phyloP scores from a whole-genome alignment of 2,888 invertebrate genomes.

The Gortyna flavago region DNA sequence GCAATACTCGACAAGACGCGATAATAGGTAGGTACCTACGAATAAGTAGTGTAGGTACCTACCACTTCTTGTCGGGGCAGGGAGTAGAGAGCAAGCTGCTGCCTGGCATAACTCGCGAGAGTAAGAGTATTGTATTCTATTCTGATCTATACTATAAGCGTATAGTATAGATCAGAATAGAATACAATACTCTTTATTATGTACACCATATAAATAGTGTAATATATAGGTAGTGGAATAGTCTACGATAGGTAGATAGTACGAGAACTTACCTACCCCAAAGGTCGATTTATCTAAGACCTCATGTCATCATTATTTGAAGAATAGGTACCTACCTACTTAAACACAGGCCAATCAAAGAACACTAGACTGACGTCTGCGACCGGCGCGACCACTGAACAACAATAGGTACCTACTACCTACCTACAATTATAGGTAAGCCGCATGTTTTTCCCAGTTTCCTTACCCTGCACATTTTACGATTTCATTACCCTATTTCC shows the following conservation, averaged over 20 bases:
- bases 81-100: neutral
- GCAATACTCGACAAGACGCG: neutral
- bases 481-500: constrained; percentile 66
- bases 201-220: too few species aligned
- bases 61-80: neutral
- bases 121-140: too few species aligned
- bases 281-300: neutral
- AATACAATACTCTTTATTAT: too few species aligned
- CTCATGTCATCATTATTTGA: neutral
- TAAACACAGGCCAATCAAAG: neutral
- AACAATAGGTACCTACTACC: too few species aligned
- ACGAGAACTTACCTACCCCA: neutral
- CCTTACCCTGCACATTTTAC: constrained; percentile 42
- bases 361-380: neutral
- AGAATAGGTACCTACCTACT: neutral
- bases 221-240: too few species aligned
- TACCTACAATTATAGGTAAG: neutral
- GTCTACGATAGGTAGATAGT: neutral
- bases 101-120: too few species aligned
- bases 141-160: too few species aligned
- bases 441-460: constrained; percentile 28
- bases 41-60: too few species aligned
- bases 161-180: too few species aligned
- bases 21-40: neutral
- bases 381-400: neutral